A percentile compares a stretch with the other conserved stretches of the same genome.
phyloP scores from a whole-genome alignment of 2,797 vertebrate genomes.

The Lithobates sylvaticus region DNA sequence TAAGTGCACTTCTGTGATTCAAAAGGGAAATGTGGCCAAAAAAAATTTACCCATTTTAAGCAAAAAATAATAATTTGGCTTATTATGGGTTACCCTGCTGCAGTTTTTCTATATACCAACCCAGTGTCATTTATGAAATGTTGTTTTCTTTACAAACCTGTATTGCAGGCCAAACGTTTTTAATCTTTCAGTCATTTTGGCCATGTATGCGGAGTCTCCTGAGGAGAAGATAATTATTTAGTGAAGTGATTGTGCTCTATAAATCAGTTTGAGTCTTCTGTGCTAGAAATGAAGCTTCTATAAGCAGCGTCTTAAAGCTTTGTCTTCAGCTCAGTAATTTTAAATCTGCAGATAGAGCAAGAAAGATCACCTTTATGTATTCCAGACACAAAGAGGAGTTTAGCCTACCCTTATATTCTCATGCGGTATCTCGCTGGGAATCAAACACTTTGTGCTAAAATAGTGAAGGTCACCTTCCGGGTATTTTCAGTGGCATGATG shows the following conservation, averaged over 20 bases:
- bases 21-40: too few species aligned
- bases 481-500: constrained; percentile 5
- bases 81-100: too few species aligned
- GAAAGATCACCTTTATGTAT: constrained; percentile 53
- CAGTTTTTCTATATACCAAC: too few species aligned
- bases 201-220: not conserved
- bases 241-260: constrained; percentile 28
- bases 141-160: not conserved
- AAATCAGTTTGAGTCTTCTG: constrained; percentile 17
- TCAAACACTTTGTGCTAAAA: constrained; percentile 62
- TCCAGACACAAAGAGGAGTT: constrained; percentile 54
- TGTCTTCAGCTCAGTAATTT: constrained; percentile 46
- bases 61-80: too few species aligned
- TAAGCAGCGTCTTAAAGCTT: constrained; percentile 9
- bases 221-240: constrained; percentile 25
- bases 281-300: not conserved
- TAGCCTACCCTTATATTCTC: constrained; percentile 52
- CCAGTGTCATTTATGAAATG: too few species aligned
- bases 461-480: constrained; percentile 69
- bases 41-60: too few species aligned
- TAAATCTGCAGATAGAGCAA: constrained; percentile 54
- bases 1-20: too few species aligned
- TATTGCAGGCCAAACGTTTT: not conserved
- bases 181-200: not conserved
- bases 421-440: constrained; percentile 63